Base-by-base conservation (phyloP, 1,140 invertebrate species). In the Littorina saxatilis region DNA sequence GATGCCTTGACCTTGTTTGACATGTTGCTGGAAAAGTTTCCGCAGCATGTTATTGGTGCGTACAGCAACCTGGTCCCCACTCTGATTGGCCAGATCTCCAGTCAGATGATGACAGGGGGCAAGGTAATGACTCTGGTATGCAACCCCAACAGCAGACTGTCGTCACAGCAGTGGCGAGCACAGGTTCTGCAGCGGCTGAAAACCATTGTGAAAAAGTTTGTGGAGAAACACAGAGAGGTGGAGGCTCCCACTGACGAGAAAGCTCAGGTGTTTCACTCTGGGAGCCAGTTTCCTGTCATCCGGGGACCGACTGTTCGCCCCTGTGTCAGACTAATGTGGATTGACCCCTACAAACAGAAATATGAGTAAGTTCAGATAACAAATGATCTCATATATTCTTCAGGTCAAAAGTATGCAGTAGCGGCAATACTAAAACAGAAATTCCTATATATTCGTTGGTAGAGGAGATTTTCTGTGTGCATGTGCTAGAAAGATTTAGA, bases 1-100 rank as follows among this genome's bases (percentile, higher is more conserved):
- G 74, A 76, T 23, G 29, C 74, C 37, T 23, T 76, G 50, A 29
- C 23, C n/a, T 37, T 76, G 15, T 58, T 76, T 58, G 74, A 76
- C 29, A 15, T 76, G 50, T 17, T 76, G 13, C 29, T 76, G 0
- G 74, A 76, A 13, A 76, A 58, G 7, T 76, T 50, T 11, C 74
- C 74, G 5, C 29, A 11, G 20, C 47, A n/a, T 29, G 27, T 58
- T n/a, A 76, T 76, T 13, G 27, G 47, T 32, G 74, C 11, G 15
- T 23, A 17, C 70, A 52, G 29, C 37, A 15, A 35, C 39, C 74
- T 76, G 47, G 55, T 76, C 7, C 32, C 74, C 2, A 50, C 35
- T n/a, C 27, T 76, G 13, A 39, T 76, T 29, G 47, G 58, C 15
- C 74, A 76, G 74, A 76, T 76, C 20, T 52, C 27, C 50, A 58